Percentiles rank a stretch among this genome's conserved stretches.
These are phyloP conservation scores for Varanus salvator DNA, from an alignment of 2,113 vertebrate species.

Conservation along the genomic window DNA sequence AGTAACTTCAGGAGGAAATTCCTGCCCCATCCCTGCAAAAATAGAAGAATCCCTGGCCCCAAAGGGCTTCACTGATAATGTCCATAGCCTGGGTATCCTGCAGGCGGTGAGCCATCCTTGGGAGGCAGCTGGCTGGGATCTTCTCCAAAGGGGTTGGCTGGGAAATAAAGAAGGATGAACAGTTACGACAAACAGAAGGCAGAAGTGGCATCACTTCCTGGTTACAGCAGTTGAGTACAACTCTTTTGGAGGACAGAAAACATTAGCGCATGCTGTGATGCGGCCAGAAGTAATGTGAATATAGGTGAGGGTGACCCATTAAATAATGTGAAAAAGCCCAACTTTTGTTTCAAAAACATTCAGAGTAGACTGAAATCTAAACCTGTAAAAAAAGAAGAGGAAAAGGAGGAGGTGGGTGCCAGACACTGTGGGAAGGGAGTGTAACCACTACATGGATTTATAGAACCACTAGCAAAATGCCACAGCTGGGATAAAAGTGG, in stretches of 20 bases:
- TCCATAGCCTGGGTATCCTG: constrained; percentile 68
- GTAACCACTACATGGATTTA: not conserved
- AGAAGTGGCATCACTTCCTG: no score
- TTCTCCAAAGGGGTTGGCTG: constrained; percentile 83
- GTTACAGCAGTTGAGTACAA: not conserved
- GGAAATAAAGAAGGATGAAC: constrained; percentile 12
- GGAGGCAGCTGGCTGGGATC: constrained; percentile 85
- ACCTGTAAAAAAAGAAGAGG: not conserved
- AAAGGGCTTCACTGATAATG: constrained; percentile 75
- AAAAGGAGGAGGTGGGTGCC: not conserved
- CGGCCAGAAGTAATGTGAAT: not conserved
- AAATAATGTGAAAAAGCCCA: not conserved
- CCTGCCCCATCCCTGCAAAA: not conserved
- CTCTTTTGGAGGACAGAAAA: not conserved
- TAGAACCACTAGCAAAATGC: not conserved
- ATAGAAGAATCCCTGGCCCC: not conserved
- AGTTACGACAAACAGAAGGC: not conserved
- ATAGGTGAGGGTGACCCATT: constrained; percentile 1
- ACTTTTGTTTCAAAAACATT: not conserved
- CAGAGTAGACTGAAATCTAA: not conserved
- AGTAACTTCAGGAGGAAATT: not conserved
- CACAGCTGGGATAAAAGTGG: not conserved
- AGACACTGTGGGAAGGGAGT: constrained; percentile 18
- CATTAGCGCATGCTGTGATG: not conserved
- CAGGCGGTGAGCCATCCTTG: constrained; percentile 72